Conservation (phyloP, 2,797 vertebrate genomes). For the Siniperca scherzeri region DNA sequence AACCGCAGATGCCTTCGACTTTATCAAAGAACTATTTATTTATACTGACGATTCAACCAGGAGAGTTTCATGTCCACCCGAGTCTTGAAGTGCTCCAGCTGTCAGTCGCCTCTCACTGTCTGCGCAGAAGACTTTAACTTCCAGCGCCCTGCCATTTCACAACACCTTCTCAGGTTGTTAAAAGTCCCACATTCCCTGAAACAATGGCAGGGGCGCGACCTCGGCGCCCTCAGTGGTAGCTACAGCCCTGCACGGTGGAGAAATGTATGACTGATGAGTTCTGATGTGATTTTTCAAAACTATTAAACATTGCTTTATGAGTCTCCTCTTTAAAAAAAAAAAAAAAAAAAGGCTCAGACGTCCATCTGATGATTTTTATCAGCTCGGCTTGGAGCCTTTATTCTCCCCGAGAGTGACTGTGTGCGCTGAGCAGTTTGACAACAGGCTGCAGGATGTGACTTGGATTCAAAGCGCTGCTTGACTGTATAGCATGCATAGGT, state of each 20-base stretch:
- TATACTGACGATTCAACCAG: too few species aligned
- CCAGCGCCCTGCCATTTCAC: not conserved
- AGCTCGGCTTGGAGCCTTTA: slow-evolving; percentile 15
- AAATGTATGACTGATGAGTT: not conserved
- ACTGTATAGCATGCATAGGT: not conserved
- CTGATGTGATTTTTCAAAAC: not conserved
- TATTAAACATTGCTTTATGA: too few species aligned
- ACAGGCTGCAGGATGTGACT: slow-evolving; percentile 40
- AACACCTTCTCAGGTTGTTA: not conserved
- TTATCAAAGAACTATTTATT: too few species aligned
- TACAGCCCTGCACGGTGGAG: not conserved
- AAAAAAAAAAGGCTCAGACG: slow-evolving; percentile 4
- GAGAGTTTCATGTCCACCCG: too few species aligned
- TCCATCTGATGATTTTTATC: slow-evolving; percentile 33
- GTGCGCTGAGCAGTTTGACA: not conserved
- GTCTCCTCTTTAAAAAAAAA: not conserved
- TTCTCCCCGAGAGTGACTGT: slow-evolving; percentile 15
- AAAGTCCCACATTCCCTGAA: not conserved
- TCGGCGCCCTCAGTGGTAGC: not conserved
- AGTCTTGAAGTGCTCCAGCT: too few species aligned
- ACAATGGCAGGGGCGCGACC: not conserved
- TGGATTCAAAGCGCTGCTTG: slow-evolving; percentile 23
- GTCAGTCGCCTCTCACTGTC: not conserved
- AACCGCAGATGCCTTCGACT: not conserved
- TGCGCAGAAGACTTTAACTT: not conserved